Percentiles rank a stretch among this genome's conserved stretches.
phyloP scores from a whole-genome alignment of 1,140 invertebrate species.

The Rhagoletis pomonella region DNA sequence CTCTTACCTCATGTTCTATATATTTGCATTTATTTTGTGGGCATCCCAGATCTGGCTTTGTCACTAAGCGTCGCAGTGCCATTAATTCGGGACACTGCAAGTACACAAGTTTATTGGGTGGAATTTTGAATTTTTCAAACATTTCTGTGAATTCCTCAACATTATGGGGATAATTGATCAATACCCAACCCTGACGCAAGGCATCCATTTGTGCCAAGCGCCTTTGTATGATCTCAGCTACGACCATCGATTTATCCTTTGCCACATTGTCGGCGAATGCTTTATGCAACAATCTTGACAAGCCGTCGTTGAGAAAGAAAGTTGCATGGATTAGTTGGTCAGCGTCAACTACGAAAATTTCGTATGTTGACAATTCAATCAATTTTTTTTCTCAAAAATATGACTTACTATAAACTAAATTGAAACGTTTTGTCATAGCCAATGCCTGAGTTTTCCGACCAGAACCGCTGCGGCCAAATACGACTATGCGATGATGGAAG shows the following conservation, averaged over 20 bases:
- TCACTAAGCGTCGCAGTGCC: slow-evolving; percentile 61
- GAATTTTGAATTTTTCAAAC: slow-evolving; percentile 66
- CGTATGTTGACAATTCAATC: too few relatives aligned
- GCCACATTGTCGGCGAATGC: slow-evolving; percentile 61
- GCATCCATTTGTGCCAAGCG: slow-evolving; percentile 65
- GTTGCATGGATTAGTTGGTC: slow-evolving; percentile 64
- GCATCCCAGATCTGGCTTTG: slow-evolving; percentile 59
- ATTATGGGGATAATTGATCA: slow-evolving; percentile 68
- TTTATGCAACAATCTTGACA: slow-evolving; percentile 60
- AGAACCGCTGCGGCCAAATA: slow-evolving; percentile 66
- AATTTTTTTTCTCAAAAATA: too few relatives aligned
- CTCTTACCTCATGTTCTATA: slow-evolving; percentile 59
- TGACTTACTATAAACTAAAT: slow-evolving; percentile 62
- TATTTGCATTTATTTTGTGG: slow-evolving; percentile 62
- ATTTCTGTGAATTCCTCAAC: slow-evolving; percentile 65
- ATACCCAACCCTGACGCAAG: slow-evolving; percentile 66
- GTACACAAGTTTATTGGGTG: slow-evolving; percentile 67
- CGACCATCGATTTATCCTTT: slow-evolving; percentile 60
- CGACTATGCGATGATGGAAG: slow-evolving; percentile 65
- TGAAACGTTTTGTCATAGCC: slow-evolving; percentile 63
- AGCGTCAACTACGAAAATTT: slow-evolving; percentile 61
- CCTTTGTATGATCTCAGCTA: slow-evolving; percentile 61
- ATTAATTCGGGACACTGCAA: slow-evolving; percentile 64
- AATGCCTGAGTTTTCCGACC: slow-evolving; percentile 65
- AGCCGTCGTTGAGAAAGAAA: slow-evolving; percentile 54